Conservation (phyloP, 2,113 vertebrate species). For the Parotia lawesii region DNA sequence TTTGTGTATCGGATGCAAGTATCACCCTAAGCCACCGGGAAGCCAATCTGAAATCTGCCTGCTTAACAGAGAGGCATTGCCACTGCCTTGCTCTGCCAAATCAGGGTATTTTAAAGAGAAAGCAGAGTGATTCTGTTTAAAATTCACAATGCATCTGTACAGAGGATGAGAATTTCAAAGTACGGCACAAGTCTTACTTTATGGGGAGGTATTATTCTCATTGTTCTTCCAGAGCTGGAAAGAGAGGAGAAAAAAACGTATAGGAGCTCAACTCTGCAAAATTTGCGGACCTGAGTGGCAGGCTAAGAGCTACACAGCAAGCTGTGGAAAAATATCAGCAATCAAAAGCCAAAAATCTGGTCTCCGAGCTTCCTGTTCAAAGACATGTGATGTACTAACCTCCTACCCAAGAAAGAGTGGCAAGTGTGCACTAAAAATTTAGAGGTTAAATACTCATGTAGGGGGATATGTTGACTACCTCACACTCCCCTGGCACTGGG, state of each 20-base stretch:
- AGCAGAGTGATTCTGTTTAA: neutral
- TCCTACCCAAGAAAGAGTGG: neutral
- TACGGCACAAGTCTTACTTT: neutral
- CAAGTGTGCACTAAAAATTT: neutral
- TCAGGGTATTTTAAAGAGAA: neutral
- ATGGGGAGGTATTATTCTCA: neutral
- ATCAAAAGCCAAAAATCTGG: neutral
- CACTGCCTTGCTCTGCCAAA: neutral
- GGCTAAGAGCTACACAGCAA: neutral
- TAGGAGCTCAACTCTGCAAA: neutral
- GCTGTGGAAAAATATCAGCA: neutral
- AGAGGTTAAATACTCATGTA: neutral
- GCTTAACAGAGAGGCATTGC: neutral
- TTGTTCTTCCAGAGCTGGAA: conserved; percentile 14
- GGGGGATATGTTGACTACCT: neutral
- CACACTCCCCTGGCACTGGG: neutral
- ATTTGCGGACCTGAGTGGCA: neutral
- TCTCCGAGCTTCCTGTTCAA: neutral
- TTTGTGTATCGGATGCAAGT: rapidly evolving
- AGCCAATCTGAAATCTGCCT: neutral
- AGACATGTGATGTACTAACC: rapidly evolving
- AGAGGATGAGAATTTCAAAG: neutral
- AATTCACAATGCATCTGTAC: neutral
- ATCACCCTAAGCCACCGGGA: neutral
- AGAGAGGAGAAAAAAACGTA: neutral